A percentile compares a stretch with the other conserved stretches of the same genome.
Evolutionary conservation across 2,888 invertebrate genomes (phyloP).

Genomic region (Stomorhina lunata): DNA sequence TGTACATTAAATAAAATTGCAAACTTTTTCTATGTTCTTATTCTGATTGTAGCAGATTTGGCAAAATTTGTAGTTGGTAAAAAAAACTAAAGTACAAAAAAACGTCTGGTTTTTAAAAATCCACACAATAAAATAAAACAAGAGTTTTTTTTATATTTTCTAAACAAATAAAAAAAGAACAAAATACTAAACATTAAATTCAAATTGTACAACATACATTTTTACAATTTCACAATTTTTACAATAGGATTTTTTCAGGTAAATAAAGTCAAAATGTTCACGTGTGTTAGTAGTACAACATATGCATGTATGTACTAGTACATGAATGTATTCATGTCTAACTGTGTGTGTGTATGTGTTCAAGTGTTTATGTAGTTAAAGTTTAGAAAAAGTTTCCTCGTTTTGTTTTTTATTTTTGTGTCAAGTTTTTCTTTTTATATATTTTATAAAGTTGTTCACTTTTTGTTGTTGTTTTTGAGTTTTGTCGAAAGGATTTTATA

Average conservation of each 20-base stretch:
- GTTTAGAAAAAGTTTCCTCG: conserved; percentile 21
- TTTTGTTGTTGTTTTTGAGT: not conserved
- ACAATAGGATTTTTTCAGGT: not conserved
- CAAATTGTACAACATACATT: not conserved
- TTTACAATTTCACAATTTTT: not conserved
- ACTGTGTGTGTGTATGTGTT: not conserved
- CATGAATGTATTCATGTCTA: not conserved
- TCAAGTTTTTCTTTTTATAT: conserved; percentile 8
- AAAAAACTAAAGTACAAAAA: not conserved
- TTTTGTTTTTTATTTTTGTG: not conserved
- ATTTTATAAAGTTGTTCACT: not conserved
- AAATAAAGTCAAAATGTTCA: not conserved
- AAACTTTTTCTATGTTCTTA: conserved; percentile 3
- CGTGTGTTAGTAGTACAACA: not conserved
- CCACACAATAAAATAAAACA: conserved; percentile 13
- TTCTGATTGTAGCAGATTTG: no score
- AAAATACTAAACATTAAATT: conserved; percentile 18
- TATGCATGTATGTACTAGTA: not conserved
- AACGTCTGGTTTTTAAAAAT: not conserved
- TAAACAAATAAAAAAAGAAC: not conserved
- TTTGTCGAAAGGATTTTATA: conserved; percentile 43
- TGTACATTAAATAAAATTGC: not conserved
- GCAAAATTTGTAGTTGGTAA: not conserved
- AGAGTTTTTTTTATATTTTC: not conserved
- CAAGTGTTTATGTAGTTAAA: not conserved